Base-by-base conservation (phyloP, 2,888 invertebrate species). In the Cryptocephalus primarius region DNA sequence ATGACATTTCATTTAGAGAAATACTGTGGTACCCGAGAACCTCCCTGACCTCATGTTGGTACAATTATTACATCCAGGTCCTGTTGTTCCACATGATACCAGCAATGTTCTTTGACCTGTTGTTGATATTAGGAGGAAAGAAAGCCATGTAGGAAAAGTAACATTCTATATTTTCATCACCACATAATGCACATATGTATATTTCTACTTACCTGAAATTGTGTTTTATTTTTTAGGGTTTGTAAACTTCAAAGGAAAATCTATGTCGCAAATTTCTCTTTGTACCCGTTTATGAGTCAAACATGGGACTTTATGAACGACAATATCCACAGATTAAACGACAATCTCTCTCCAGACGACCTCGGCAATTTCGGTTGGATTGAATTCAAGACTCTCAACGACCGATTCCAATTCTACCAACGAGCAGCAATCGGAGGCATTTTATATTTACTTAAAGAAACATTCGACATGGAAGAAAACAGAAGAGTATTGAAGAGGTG, bases 81-180 rank as follows among this genome's bases (percentile, higher is more conserved):
- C 69, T 88, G 42, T 60, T 88, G 0, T 73, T 83, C 43, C 94
- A 95, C 62, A 65, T 90, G 11, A 56, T 90, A 8, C 88, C 92
- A 36, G 36, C 36, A 6, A 11, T 36, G 4, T 6, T 36, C 6
- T 6, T 36, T 2, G 36, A 36, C 6, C n/a, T 36, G 2, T 2
- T 36, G 2, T 6, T 36, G 36, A 2, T 2, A 36, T 11, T 6
- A 36, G 36, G 2, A n/a, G 36, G 36, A n/a, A n/a, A 36, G 12
- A 36, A 36, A 36, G 4, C 36, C n/a, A 36, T 36, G 36, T 36
- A 36, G 6, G 36, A 22, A 6, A 22, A n/a, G n/a, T n/a, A n/a
- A n/a, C n/a, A n/a, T n/a, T n/a, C n/a, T n/a, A n/a, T n/a, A n/a
- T n/a, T n/a, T n/a, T n/a, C n/a, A n/a, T n/a, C n/a, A n/a, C n/a